A percentile compares a stretch with the other conserved stretches of the same genome.
Evolutionary conservation across 2,113 vertebrate genomes (phyloP).

Genomic region (Hippocampus abdominalis): DNA sequence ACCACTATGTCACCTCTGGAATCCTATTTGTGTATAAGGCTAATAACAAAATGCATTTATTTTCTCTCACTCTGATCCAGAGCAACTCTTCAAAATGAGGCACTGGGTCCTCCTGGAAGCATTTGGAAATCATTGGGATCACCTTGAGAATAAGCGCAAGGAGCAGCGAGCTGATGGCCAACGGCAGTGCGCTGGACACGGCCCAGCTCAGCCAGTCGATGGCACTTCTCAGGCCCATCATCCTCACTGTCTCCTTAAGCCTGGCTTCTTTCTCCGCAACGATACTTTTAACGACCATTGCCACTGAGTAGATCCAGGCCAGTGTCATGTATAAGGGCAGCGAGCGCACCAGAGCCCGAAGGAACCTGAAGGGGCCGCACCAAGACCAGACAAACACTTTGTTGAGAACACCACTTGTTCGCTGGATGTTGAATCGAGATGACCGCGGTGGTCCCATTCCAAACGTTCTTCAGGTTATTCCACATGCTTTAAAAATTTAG

Average conservation of each 20-base stretch:
- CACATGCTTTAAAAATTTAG: background rate
- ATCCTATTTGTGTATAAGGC: too few relatives aligned
- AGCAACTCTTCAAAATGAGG: constrained; percentile 40
- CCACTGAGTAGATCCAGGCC: constrained; percentile 96
- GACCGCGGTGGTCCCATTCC: background rate
- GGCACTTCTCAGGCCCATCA: constrained; percentile 85
- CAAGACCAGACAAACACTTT: constrained; percentile 16
- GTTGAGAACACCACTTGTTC: constrained; percentile 8
- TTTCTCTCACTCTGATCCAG: background rate
- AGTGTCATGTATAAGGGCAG: constrained; percentile 92
- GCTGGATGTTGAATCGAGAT: background rate
- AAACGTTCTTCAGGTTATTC: background rate
- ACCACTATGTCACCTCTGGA: background rate
- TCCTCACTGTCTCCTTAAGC: constrained; percentile 91
- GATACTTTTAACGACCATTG: constrained; percentile 88
- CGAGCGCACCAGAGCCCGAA: constrained; percentile 81
- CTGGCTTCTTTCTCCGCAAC: constrained; percentile 92
- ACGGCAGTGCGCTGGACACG: constrained; percentile 82
- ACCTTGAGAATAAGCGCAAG: constrained; percentile 90
- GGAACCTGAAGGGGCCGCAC: constrained; percentile 75
- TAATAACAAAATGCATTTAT: background rate
- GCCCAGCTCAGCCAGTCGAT: constrained; percentile 96
- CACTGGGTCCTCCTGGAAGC: constrained; percentile 44
- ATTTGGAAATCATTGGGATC: constrained; percentile 60
- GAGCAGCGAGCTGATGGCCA: constrained; percentile 82